These are phyloP conservation scores for Ridgeia piscesae DNA, from an alignment of 1,140 invertebrate species.

Conservation along the genomic window DNA sequence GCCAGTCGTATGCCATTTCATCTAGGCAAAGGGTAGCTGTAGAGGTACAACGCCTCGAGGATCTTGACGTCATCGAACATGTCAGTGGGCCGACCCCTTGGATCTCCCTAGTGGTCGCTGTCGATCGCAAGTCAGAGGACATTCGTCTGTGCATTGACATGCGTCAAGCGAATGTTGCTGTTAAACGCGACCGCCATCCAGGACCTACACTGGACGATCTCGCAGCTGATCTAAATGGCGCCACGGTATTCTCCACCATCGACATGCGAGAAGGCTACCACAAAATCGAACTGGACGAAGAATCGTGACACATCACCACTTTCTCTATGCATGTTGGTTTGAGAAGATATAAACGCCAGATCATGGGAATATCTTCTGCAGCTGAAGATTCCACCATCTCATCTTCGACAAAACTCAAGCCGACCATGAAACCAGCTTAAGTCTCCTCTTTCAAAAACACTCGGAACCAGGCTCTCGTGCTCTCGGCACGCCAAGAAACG, in stretches of 20 bases:
- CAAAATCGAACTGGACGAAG: neutral
- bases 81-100: constrained; percentile 36
- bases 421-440: constrained; percentile 5
- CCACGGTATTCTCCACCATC: neutral
- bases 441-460: constrained; percentile 17
- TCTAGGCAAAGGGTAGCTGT: constrained; percentile 30
- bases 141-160: constrained; percentile 28
- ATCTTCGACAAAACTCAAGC: constrained; percentile 3
- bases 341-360: neutral
- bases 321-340: neutral
- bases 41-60: constrained; percentile 36
- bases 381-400: constrained; percentile 6
- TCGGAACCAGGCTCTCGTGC: neutral
- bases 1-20: constrained; percentile 8
- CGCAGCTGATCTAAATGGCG: constrained; percentile 14
- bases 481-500: too few relatives aligned
- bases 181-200: constrained; percentile 28
- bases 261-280: neutral
- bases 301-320: neutral
- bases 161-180: constrained; percentile 37
- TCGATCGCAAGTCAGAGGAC: constrained; percentile 25
- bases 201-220: neutral
- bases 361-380: constrained; percentile 7
- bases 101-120: constrained; percentile 36
- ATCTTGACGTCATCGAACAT: too few relatives aligned